Conservation (phyloP, 2,113 vertebrate species). For the Pipa parva region DNA sequence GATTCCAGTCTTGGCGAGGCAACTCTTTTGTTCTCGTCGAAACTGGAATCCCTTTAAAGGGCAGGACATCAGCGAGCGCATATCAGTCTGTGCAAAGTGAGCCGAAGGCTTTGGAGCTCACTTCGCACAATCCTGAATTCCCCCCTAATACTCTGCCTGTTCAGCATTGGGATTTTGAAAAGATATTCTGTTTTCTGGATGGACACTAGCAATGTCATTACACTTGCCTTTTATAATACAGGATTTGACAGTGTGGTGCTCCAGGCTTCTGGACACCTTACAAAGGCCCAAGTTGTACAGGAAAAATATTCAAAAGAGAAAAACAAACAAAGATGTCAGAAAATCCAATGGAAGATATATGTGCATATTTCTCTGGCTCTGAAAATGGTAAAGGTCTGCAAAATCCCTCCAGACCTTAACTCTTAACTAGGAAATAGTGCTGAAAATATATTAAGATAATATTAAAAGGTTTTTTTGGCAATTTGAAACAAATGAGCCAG, state of each 20-base stretch:
- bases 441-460: constrained; percentile 41
- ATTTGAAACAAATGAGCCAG: constrained; percentile 37
- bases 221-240: constrained; percentile 24
- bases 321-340: constrained; percentile 24
- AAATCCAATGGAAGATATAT: constrained; percentile 33
- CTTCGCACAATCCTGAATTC: constrained; percentile 1
- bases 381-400: constrained; percentile 27
- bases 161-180: constrained; percentile 25
- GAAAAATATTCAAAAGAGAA: constrained; percentile 28
- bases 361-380: constrained; percentile 28
- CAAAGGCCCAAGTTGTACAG: constrained; percentile 24
- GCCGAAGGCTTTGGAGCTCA: no score
- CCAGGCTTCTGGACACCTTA: constrained; percentile 23
- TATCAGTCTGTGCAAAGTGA: no score
- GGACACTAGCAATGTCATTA: constrained; percentile 21
- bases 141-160: constrained; percentile 10
- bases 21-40: constrained; percentile 1
- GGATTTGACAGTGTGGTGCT: constrained; percentile 15
- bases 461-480: constrained; percentile 31
- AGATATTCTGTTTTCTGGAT: constrained; percentile 19
- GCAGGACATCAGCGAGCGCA: no score
- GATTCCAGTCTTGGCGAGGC: no score
- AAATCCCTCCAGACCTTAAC: constrained; percentile 37
- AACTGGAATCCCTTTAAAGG: no score
- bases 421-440: constrained; percentile 32